Percentiles rank a stretch among this genome's conserved stretches.
Conservation (phyloP, 2,797 vertebrate genomes). For the Chaetophractus vellerosus region DNA sequence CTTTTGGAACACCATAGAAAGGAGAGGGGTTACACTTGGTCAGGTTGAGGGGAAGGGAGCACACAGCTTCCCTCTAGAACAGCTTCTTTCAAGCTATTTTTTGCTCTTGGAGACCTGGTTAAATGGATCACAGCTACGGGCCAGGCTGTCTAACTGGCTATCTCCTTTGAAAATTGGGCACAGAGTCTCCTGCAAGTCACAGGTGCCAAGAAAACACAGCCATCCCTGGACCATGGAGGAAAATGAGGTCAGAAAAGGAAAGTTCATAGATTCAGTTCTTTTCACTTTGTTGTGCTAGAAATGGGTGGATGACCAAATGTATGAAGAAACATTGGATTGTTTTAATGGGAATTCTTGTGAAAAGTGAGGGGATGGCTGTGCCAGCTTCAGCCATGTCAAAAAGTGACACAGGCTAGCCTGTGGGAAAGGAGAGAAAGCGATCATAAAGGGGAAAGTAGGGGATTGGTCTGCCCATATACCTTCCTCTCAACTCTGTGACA, state of each 20-base stretch:
- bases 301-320: background rate
- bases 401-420: background rate
- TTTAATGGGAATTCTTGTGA: background rate
- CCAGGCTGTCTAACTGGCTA: background rate
- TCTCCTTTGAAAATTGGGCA: conserved; percentile 49
- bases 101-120: conserved; percentile 64
- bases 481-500: background rate
- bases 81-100: conserved; percentile 70
- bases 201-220: conserved; percentile 45
- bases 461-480: fast-evolving
- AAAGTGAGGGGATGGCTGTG: background rate
- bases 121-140: background rate
- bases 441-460: background rate
- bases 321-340: background rate
- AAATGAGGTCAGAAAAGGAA: background rate
- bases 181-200: background rate
- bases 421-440: background rate
- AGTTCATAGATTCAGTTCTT: background rate
- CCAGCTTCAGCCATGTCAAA: background rate
- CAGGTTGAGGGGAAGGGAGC: background rate
- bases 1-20: conserved; percentile 37
- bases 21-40: background rate
- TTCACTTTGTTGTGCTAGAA: background rate
- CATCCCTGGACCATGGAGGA: background rate
- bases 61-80: conserved; percentile 13